Percentiles rank a stretch among this genome's conserved stretches.
These are phyloP conservation scores for Coccyzus lansbergi DNA, from an alignment of 2,797 vertebrate genomes.

Conservation along the genomic window DNA sequence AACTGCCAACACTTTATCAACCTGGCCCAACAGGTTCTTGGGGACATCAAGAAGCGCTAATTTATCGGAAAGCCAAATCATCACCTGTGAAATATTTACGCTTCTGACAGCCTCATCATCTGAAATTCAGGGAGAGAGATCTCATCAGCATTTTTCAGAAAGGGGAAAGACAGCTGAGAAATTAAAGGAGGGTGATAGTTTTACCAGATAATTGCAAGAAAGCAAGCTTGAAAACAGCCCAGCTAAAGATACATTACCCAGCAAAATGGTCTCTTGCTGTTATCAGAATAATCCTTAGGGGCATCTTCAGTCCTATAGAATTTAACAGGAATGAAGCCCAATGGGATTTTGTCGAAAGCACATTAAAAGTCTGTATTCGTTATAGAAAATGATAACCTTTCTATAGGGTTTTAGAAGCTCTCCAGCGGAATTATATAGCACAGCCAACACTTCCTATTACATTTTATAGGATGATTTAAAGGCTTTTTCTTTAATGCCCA, in stretches of 20 bases:
- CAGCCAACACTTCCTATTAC: neutral
- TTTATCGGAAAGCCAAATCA: neutral
- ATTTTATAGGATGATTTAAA: slow-evolving; percentile 2
- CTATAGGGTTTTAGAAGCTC: neutral
- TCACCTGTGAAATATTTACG: slow-evolving; percentile 20
- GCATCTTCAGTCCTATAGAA: neutral
- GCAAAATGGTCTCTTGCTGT: neutral
- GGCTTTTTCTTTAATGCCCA: neutral
- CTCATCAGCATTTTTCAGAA: neutral
- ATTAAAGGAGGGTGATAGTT: slow-evolving; percentile 14
- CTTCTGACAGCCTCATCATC: slow-evolving; percentile 4
- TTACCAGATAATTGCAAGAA: neutral
- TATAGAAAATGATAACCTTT: slow-evolving; percentile 24
- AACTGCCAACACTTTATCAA: neutral
- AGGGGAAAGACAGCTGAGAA: slow-evolving; percentile 17
- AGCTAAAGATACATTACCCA: neutral
- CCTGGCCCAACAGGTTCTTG: neutral
- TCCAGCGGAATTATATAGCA: neutral
- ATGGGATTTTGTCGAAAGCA: neutral
- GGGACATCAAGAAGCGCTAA: neutral
- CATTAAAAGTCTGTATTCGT: slow-evolving; percentile 4
- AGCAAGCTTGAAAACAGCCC: neutral
- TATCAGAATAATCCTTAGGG: slow-evolving; percentile 32
- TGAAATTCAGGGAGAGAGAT: neutral
- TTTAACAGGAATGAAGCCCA: neutral